Evolutionary conservation across 1,140 invertebrate genomes (phyloP), one percentile per base, ranked within the genome.

Genomic region (Drosophila pallidifrons): DNA sequence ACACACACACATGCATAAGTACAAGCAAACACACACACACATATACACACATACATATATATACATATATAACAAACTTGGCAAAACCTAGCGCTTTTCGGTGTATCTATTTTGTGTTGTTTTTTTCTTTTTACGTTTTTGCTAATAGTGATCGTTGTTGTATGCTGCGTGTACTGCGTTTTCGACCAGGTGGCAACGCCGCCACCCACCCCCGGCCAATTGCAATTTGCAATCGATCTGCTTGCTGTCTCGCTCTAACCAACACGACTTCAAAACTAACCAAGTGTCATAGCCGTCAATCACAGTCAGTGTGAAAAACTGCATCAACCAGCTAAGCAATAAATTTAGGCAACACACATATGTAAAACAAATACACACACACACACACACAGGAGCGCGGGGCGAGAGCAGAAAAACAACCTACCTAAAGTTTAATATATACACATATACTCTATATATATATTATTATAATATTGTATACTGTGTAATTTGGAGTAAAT

Each of bases 361-460:
- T 25, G 20, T 25, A 25, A 25, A 25, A 25, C 25, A 5, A 38
- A 67, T 5, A 43, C 32, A 60, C 32, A 72, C 28, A 71, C 65
- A 58, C 15, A 43, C 59, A 59, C 16, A 66, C 20, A 59, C 16
- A 66, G 13, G 51, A 5, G 38, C 25, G 30, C 35, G 35, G 20
- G 43, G 11, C n/a, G 38, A 45, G 35, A 77, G 52, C 30, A 67
- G 67, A 52, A 82, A 77, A 82, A 77, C 58, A 87, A 82, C 83
- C 83, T 87, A 87, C 83, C 83, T 88, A 87, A 87, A 88, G 80
- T 88, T 88, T 60, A 60, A 54, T 16, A 46, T 32, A 55, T 52
- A 64, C 20, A 25, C 20, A 25, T 25, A 25, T 25, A 25, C 20
- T 25, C 20, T 25, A 25, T 4, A 54, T 15, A 46, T 32, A 55